Evolutionary conservation across 2,113 vertebrate genomes (phyloP).

Genomic region (Baryphthengus martii): DNA sequence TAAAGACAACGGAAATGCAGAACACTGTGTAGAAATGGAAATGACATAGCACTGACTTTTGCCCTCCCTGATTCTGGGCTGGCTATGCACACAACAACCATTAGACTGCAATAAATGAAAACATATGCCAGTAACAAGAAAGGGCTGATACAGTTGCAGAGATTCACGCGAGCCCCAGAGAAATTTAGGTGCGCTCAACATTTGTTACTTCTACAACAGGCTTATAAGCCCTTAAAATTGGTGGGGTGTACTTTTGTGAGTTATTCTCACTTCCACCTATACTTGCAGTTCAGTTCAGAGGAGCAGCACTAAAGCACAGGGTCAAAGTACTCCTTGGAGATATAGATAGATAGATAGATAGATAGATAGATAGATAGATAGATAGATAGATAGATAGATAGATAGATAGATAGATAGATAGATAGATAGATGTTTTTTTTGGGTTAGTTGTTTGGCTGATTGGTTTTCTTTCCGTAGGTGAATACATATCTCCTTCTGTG

Average conservation of each 20-base stretch:
- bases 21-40: neutral
- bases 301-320: neutral
- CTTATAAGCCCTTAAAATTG: neutral
- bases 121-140: neutral
- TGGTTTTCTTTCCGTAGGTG: neutral
- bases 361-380: too few relatives aligned
- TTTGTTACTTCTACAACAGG: neutral
- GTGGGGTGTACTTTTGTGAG: neutral
- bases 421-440: too few relatives aligned
- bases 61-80: neutral
- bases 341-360: too few relatives aligned
- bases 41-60: neutral
- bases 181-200: neutral
- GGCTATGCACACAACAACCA: neutral
- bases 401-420: too few relatives aligned
- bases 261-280: neutral
- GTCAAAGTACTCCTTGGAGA: neutral
- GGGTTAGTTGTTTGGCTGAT: neutral
- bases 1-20: neutral
- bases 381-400: too few relatives aligned
- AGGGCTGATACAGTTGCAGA: neutral
- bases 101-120: neutral
- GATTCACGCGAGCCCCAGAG: neutral
- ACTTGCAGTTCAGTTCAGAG: neutral
- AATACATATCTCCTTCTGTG: neutral